Conservation (phyloP, 2,113 vertebrate species). For the Python bivittatus region DNA sequence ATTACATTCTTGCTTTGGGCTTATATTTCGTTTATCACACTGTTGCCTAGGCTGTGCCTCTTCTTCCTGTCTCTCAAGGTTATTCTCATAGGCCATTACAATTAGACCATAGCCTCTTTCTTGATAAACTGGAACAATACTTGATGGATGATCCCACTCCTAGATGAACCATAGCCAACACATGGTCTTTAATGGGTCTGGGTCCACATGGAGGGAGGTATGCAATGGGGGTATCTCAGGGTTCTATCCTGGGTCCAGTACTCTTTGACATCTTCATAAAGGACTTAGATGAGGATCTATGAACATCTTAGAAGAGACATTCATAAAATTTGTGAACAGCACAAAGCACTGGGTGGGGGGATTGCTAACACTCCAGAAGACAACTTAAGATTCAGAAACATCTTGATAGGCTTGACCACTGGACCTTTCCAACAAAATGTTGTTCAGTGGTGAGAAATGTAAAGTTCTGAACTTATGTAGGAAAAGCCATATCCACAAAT, state of each 20-base stretch:
- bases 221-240: neutral
- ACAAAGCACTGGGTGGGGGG: neutral
- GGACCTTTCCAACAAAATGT: neutral
- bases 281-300: too few species aligned
- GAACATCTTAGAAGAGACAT: too few species aligned
- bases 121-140: neutral
- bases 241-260: neutral
- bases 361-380: neutral
- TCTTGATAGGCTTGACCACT: neutral
- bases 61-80: neutral
- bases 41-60: neutral
- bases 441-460: neutral
- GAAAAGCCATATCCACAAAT: neutral
- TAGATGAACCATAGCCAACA: neutral
- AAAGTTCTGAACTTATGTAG: neutral
- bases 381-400: neutral
- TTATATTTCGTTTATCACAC: neutral
- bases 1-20: neutral
- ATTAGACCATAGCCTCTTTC: neutral
- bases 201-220: neutral
- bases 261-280: neutral
- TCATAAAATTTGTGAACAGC: neutral
- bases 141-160: neutral
- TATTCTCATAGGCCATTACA: neutral
- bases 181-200: neutral